Conservation (phyloP, 2,888 invertebrate genomes). For the Tryphoninae sp. region DNA sequence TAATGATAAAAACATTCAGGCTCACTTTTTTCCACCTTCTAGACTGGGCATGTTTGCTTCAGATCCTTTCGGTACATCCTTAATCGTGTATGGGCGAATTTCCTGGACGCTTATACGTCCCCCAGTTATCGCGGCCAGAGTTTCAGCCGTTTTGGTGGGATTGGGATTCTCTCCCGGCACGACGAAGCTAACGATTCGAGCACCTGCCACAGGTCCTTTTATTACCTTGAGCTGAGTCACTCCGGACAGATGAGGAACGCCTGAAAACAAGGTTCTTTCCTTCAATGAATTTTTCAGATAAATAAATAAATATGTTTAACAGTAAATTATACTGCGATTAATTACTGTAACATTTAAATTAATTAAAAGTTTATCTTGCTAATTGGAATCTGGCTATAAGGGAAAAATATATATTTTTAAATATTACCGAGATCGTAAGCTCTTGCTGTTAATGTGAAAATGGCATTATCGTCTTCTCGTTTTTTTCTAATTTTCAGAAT, state of each 20-base stretch:
- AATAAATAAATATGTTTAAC: too few species aligned
- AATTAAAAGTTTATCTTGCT: too few species aligned
- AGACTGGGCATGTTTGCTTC: constrained; percentile 61
- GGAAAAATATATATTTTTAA: too few species aligned
- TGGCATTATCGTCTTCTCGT: constrained; percentile 82
- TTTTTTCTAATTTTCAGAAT: constrained; percentile 78
- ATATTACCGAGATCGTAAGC: constrained; percentile 89
- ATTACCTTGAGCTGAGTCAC: constrained; percentile 88
- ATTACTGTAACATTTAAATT: too few species aligned
- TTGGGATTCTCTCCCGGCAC: constrained; percentile 90
- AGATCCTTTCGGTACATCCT: constrained; percentile 66
- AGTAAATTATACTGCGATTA: too few species aligned
- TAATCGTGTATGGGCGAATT: constrained; percentile 85
- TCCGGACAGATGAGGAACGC: constrained; percentile 89
- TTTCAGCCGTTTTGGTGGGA: constrained; percentile 88
- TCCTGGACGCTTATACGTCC: constrained; percentile 90
- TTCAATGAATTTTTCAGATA: constrained; percentile 3
- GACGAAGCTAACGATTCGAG: constrained; percentile 90
- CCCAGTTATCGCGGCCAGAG: constrained; percentile 90
- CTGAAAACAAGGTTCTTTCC: constrained; percentile 70
- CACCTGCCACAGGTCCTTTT: constrained; percentile 86
- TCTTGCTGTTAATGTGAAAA: constrained; percentile 87
- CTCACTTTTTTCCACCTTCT: constrained; percentile 74
- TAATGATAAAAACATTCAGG: background rate
- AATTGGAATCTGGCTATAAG: too few species aligned